Evolutionary conservation across 2,888 invertebrate species (phyloP), one percentile per base, ranked within the genome.

Genomic region (Dynastes grantii): DNA sequence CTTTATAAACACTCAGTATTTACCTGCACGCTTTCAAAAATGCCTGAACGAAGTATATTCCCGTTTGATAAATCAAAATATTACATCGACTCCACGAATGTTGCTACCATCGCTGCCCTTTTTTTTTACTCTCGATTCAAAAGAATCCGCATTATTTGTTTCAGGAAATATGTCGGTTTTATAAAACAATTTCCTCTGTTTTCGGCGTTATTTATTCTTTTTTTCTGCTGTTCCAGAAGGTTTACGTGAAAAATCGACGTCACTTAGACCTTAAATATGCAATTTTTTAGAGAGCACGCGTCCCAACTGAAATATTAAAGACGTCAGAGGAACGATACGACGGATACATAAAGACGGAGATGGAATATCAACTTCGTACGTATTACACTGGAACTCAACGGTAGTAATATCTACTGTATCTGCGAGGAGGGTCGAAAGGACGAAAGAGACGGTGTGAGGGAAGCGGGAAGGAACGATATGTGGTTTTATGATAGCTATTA

Each of bases 181-280:
- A 73, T 73, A 73, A 73, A 73, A 73, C 73, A 73, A 73, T 73
- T 73, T 73, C 58, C 58, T 58, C 55, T 45, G 73, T 73, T 73
- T 29, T 40, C 73, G 58, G 58, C 40, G 73, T 22, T 73, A 73
- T 73, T 58, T 73, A 37, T 68, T 13, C 51, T 27, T 68, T 68
- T 45, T 49, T 68, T 65, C 29, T 70, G n/a, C 6, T 13, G 13
- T 32, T 32, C 27, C 9, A 40, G 8, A 53, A 55, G 40, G 67
- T 49, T 45, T 40, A 58, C 22, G 73, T 73, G 73, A 73, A 73
- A 73, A 73, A 73, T 73, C 73, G 73, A 55, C 73, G 37, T 16
- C 73, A 73, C 73, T 73, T 73, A 58, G 40, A 37, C 73, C 27
- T 73, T 73, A 73, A 73, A 73, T 73, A 73, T 73, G 73, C 73